These are phyloP conservation scores for Drosophila hydei DNA, from an alignment of 1,140 invertebrate species.

Conservation along the genomic window DNA sequence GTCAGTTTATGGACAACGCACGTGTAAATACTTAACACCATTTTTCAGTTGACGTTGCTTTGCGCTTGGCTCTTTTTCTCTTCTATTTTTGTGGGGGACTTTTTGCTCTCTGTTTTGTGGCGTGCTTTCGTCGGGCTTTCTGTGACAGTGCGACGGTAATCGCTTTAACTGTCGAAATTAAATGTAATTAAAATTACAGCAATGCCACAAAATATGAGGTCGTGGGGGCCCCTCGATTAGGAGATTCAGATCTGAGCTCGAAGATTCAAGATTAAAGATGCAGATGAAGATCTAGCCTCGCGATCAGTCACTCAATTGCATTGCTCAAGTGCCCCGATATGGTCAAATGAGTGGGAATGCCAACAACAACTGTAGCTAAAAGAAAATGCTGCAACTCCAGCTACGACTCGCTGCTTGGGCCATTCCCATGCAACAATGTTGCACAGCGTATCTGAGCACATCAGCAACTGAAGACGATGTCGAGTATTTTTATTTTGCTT, in stretches of 20 bases:
- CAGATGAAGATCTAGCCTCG: slow-evolving; percentile 5
- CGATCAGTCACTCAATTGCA: slow-evolving; percentile 59
- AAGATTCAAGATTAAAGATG: background rate
- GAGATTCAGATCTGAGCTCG: background rate
- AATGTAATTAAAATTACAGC: slow-evolving; percentile 66
- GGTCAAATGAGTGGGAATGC: slow-evolving; percentile 27
- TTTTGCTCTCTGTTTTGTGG: slow-evolving; percentile 18
- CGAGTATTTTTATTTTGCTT: slow-evolving; percentile 48
- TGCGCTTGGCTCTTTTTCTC: slow-evolving; percentile 15
- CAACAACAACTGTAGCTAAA: slow-evolving; percentile 1
- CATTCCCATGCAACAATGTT: slow-evolving; percentile 79
- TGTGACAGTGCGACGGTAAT: slow-evolving; percentile 64
- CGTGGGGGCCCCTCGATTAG: slow-evolving; percentile 10
- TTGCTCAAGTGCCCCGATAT: slow-evolving; percentile 29
- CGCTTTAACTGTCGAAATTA: slow-evolving; percentile 67
- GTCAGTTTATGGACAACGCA: slow-evolving; percentile 60
- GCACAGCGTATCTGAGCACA: slow-evolving; percentile 66
- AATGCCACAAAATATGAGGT: slow-evolving; percentile 30
- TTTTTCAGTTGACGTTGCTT: slow-evolving; percentile 54
- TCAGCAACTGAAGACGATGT: slow-evolving; percentile 47
- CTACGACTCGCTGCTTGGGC: slow-evolving; percentile 7
- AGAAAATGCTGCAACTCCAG: slow-evolving; percentile 1
- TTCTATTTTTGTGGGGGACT: slow-evolving; percentile 3
- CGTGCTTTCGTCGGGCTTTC: slow-evolving; percentile 70
- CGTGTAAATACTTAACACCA: slow-evolving; percentile 82